phyloP scores from a whole-genome alignment of 2,113 vertebrate species.

The Alexandromys fortis region DNA sequence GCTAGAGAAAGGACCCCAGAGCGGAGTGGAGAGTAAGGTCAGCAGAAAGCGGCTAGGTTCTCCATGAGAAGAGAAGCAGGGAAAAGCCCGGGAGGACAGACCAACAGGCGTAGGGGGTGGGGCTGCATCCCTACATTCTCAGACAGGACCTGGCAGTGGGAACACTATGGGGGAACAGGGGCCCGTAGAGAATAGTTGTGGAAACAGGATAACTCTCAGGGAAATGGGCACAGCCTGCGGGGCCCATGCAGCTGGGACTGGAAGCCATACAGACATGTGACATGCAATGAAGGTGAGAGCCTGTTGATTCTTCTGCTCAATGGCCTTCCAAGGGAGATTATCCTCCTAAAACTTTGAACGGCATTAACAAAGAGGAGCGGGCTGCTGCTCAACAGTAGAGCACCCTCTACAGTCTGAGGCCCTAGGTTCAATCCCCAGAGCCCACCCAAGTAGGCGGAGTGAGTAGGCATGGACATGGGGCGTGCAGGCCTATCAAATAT shows the following conservation, averaged over 20 bases:
- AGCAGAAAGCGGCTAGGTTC: neutral
- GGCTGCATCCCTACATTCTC: neutral
- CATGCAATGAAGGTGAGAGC: accelerated
- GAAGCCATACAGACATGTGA: neutral
- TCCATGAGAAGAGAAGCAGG: neutral
- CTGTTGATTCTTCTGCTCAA: neutral
- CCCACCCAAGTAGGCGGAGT: no score
- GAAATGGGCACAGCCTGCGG: neutral
- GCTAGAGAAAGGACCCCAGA: neutral
- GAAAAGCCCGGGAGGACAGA: neutral
- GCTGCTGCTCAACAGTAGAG: neutral
- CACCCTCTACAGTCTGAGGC: neutral
- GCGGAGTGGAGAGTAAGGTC: neutral
- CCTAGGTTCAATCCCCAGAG: neutral
- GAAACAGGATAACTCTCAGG: neutral
- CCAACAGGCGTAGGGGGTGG: no score
- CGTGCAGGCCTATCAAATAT: neutral
- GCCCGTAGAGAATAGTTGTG: accelerated
- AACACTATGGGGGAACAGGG: accelerated
- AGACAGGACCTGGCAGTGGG: no score
- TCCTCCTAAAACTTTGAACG: neutral
- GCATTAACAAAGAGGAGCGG: accelerated
- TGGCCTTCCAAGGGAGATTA: neutral
- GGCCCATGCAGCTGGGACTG: neutral
- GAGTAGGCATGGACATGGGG: neutral